A percentile compares a stretch with the other conserved stretches of the same genome.
Evolutionary conservation across 2,113 vertebrate genomes (phyloP).

Genomic region (Pristiophorus japonicus): DNA sequence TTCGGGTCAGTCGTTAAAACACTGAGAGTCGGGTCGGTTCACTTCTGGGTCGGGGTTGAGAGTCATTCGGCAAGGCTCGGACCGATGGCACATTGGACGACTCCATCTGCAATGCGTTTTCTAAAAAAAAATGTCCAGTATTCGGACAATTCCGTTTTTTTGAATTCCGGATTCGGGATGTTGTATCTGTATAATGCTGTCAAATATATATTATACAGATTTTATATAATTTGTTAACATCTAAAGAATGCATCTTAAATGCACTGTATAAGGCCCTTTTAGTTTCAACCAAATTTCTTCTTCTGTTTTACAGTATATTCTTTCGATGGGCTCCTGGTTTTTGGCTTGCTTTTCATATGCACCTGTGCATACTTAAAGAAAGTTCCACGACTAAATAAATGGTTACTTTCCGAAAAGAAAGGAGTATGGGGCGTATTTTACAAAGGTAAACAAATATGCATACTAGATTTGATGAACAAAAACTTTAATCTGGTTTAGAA

Average conservation of each 20-base stretch:
- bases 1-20: no score
- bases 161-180: no score
- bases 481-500: slow-evolving; percentile 1
- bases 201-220: background rate
- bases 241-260: background rate
- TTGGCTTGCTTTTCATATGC: slow-evolving; percentile 85
- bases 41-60: no score
- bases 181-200: background rate
- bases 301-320: slow-evolving; percentile 66
- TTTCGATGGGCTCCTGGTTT: slow-evolving; percentile 84
- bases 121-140: no score
- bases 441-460: slow-evolving; percentile 66
- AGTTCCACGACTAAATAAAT: slow-evolving; percentile 81
- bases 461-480: background rate
- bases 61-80: no score
- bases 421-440: slow-evolving; percentile 92
- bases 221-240: background rate
- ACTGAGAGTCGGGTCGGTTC: no score
- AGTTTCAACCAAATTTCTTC: background rate
- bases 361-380: slow-evolving; percentile 94
- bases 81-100: no score
- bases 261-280: background rate
- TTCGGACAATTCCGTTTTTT: no score
- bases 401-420: slow-evolving; percentile 86
- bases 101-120: no score